Evolutionary conservation across 2,113 vertebrate genomes (phyloP).

Genomic region (Mobula birostris): DNA sequence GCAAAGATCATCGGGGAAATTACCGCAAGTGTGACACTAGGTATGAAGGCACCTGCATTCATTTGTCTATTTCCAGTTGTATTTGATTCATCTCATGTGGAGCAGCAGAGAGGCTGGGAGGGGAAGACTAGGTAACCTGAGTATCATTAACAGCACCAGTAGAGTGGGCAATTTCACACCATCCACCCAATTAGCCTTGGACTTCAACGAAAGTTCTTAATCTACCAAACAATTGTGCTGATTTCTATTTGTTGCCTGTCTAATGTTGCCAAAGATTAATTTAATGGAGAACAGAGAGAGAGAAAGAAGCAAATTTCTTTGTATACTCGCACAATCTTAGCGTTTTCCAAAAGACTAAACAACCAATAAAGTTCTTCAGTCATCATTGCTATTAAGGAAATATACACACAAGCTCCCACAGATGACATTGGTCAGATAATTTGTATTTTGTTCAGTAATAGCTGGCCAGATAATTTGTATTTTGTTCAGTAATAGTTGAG

Average conservation of each 20-base stretch:
- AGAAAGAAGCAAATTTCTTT: neutral
- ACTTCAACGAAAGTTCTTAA: no score
- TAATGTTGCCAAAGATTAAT: no score
- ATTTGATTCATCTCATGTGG: neutral
- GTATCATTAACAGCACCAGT: neutral
- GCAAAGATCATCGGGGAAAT: constrained; percentile 73
- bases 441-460: neutral
- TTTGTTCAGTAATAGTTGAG: neutral
- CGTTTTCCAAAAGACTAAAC: neutral
- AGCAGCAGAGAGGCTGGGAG: neutral
- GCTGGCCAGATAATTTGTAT: neutral
- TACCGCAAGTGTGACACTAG: constrained; percentile 76
- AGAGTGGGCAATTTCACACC: no score
- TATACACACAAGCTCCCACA: neutral
- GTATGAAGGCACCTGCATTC: constrained; percentile 49
- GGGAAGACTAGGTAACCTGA: no score
- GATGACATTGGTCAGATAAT: neutral
- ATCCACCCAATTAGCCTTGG: no score
- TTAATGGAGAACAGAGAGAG: neutral
- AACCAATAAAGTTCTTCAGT: neutral
- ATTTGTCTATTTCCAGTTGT: no score
- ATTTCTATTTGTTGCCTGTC: no score
- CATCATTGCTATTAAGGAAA: neutral
- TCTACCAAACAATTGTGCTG: no score
- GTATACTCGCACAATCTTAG: neutral